A percentile compares a stretch with the other conserved stretches of the same genome.
phyloP scores from a whole-genome alignment of 2,888 invertebrate genomes.

The Synergus itoensis region DNA sequence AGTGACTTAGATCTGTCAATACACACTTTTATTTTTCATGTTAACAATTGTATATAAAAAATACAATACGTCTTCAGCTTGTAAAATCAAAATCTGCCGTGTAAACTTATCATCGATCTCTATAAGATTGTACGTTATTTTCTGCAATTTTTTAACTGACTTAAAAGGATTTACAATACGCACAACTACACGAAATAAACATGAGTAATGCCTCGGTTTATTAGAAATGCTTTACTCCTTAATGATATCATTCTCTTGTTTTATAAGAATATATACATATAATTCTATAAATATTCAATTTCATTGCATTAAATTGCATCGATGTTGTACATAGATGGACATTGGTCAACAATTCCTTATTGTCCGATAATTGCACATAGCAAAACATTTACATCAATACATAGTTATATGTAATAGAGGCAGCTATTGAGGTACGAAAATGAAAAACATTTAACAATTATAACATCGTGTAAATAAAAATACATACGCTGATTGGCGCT shows the following conservation, averaged over 20 bases:
- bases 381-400: constrained; percentile 2
- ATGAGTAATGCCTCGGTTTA: constrained; percentile 56
- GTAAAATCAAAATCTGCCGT: constrained; percentile 53
- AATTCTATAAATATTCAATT: constrained; percentile 56
- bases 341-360: constrained; percentile 23
- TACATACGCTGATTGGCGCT: background rate
- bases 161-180: constrained; percentile 47
- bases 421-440: constrained; percentile 58
- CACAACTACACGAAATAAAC: constrained; percentile 57
- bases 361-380: constrained; percentile 42
- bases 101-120: constrained; percentile 45
- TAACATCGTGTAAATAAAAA: constrained; percentile 7
- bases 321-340: constrained; percentile 40
- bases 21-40: constrained; percentile 66
- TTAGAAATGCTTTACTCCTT: constrained; percentile 47
- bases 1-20: constrained; percentile 74
- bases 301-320: constrained; percentile 55
- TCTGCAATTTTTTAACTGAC: constrained; percentile 56
- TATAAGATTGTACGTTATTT: constrained; percentile 66
- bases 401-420: constrained; percentile 58
- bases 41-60: constrained; percentile 75
- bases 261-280: constrained; percentile 46
- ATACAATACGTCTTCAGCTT: constrained; percentile 67
- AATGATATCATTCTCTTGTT: constrained; percentile 18
- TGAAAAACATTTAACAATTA: constrained; percentile 43